Evolutionary conservation across 1,140 invertebrate species (phyloP), one percentile per base, ranked within the genome.

Genomic region (Leguminivora glycinivorella): DNA sequence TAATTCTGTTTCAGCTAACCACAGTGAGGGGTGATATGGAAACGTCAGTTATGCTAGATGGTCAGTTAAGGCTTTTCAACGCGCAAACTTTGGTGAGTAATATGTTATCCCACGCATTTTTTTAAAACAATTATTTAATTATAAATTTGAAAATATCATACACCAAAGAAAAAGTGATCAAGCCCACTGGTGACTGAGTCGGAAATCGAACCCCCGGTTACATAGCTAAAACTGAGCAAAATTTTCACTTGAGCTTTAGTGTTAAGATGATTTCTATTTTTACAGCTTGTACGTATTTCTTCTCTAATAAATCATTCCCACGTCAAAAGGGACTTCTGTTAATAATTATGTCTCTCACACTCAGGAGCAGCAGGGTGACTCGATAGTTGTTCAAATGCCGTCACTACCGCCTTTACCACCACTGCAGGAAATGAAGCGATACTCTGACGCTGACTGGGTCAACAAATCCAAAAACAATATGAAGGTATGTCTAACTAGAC

Each of bases 401-500:
- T 52, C 75, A 0, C 24, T 89, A 63, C 83, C 78, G 0, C 76
- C 85, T 0, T 71, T 89, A 52, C 86, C 86, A 0, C 82, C 83
- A 1, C 74, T 89, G 22, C 85, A 85, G 25, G 81, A 83, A 1
- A 87, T 89, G 83, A 87, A 88, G 69, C 67, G 85, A 19, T 84
- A 82, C 56, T 72, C 75, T 0, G 86, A 87, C 0, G 69, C 76
- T 0, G 82, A 81, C 47, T 90, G 88, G 88, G 87, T 84, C 69
- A 77, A 77, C 29, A 84, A 89, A 47, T 69, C 80, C 6, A 87
- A 87, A 68, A 71, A 47, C 56, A 71, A 70, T 6, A 67, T 87
- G 9, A 89, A 86, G 75, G 84, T 89, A 73, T 40, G 60, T 56
- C 60, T 3, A 52, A 19, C 17, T 22, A 1, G 6, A 52, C 47